Conservation (phyloP, 2,113 vertebrate species). For the Myiopsitta monachus region DNA sequence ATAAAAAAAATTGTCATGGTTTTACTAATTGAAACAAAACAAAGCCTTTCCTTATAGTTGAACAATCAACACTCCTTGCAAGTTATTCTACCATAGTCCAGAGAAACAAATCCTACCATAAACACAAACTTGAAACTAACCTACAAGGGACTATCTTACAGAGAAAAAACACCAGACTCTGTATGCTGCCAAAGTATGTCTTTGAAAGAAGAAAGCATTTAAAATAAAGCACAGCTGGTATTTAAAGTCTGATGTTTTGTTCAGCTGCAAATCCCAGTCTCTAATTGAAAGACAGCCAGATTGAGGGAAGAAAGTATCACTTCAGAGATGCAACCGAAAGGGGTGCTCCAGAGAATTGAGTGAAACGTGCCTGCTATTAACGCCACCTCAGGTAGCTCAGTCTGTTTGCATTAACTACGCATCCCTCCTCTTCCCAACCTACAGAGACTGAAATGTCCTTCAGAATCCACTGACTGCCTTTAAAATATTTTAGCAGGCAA, state of each 20-base stretch:
- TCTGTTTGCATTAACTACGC: accelerated
- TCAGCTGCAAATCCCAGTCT: neutral
- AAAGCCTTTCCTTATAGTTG: neutral
- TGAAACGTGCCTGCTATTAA: neutral
- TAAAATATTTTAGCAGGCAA: neutral
- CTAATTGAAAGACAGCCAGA: neutral
- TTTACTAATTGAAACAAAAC: neutral
- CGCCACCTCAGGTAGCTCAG: neutral
- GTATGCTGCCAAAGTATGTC: neutral
- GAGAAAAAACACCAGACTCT: neutral
- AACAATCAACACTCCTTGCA: no score
- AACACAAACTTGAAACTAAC: neutral
- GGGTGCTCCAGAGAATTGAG: neutral
- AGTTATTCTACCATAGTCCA: neutral
- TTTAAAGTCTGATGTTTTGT: neutral
- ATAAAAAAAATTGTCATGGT: accelerated
- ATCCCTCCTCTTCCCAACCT: neutral
- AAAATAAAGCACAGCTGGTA: neutral
- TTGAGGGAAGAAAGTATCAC: neutral
- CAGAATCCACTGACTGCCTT: neutral
- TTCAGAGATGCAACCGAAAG: neutral
- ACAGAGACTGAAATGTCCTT: neutral
- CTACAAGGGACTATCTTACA: neutral
- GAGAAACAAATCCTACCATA: neutral
- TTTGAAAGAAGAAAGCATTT: neutral